Conservation (phyloP, 2,113 vertebrate species). For the Cervus canadensis region DNA sequence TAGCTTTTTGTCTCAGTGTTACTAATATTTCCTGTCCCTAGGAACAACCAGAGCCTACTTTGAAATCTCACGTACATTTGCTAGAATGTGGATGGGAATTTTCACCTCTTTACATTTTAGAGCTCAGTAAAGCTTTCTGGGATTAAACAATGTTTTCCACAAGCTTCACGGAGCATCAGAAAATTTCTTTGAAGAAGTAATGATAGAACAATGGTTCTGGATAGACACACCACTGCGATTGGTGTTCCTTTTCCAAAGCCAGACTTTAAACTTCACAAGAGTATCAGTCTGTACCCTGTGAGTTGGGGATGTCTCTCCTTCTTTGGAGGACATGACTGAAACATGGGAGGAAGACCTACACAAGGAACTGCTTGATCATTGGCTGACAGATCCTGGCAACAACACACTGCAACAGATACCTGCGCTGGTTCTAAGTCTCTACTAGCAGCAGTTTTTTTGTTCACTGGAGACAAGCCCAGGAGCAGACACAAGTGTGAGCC, state of each 20-base stretch:
- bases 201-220: neutral
- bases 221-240: neutral
- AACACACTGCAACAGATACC: neutral
- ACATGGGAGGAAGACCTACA: neutral
- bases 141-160: neutral
- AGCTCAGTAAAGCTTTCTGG: neutral
- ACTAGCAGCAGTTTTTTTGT: neutral
- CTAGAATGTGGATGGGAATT: neutral
- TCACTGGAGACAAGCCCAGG: neutral
- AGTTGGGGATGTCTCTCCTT: neutral
- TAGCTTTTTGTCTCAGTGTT: neutral
- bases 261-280: neutral
- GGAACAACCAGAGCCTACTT: neutral
- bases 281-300: neutral
- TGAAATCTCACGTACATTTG: neutral
- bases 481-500: neutral
- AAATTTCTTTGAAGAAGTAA: neutral
- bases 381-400: neutral
- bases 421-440: neutral
- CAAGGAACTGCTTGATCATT: neutral
- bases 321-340: neutral
- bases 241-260: neutral
- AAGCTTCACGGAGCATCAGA: neutral
- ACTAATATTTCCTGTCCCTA: neutral
- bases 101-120: neutral